These are phyloP conservation scores for Phoxinus dragarum DNA, from an alignment of 2,797 vertebrate genomes.

Conservation along the genomic window DNA sequence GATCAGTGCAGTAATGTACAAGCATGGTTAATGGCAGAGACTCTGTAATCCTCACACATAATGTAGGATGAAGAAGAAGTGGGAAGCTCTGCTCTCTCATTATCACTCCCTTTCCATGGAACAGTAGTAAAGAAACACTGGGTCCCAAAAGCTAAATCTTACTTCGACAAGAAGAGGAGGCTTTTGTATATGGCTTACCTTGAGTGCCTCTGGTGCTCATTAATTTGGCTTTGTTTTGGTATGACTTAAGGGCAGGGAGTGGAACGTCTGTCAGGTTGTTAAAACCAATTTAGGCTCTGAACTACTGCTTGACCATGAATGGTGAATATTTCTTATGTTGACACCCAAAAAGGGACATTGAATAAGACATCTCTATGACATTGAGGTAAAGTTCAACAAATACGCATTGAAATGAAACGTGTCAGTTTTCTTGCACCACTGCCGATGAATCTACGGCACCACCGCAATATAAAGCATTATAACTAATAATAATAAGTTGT, in stretches of 20 bases:
- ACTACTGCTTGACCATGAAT: constrained; percentile 57
- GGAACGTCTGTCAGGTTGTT: constrained; percentile 58
- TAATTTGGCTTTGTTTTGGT: constrained; percentile 55
- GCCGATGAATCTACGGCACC: not conserved
- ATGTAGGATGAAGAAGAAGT: not conserved
- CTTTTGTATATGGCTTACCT: constrained; percentile 45
- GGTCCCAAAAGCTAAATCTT: constrained; percentile 11
- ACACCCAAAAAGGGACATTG: not conserved
- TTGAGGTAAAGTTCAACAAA: not conserved
- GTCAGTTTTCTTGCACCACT: not conserved
- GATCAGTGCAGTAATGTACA: not conserved
- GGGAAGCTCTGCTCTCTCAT: constrained; percentile 20
- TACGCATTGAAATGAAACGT: not conserved
- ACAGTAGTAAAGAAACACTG: constrained; percentile 18
- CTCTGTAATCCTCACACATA: not conserved
- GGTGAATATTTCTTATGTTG: constrained; percentile 11
- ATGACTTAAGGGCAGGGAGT: constrained; percentile 56
- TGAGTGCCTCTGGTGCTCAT: constrained; percentile 52
- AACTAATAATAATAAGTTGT: not conserved
- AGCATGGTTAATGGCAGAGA: not conserved
- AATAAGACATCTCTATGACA: not conserved
- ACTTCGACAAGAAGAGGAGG: constrained; percentile 7
- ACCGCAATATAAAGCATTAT: not conserved
- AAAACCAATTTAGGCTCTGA: constrained; percentile 65
- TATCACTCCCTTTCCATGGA: constrained; percentile 36